Evolutionary conservation across 1,140 invertebrate species (phyloP).

Genomic region (Tetragonula clypearis): DNA sequence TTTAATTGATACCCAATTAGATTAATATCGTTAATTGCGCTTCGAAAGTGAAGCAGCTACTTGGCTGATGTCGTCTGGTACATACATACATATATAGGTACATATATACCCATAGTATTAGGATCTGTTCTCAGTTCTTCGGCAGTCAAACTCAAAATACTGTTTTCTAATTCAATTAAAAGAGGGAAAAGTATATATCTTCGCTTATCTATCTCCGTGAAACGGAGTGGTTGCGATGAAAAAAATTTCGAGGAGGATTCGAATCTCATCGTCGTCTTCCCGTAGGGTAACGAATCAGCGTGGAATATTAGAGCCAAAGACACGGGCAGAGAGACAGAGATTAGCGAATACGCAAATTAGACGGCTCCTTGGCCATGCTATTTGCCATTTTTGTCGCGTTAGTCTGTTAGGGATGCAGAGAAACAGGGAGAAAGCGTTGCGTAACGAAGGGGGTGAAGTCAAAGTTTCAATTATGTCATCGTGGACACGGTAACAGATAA

Average conservation of each 20-base stretch:
- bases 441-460: slow-evolving; percentile 1
- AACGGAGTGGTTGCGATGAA: slow-evolving; percentile 24
- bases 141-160: neutral
- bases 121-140: neutral
- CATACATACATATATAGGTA: no score
- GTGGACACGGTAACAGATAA: neutral
- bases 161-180: slow-evolving; percentile 6
- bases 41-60: neutral
- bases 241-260: slow-evolving; percentile 52
- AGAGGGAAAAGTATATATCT: slow-evolving; percentile 20
- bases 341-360: slow-evolving; percentile 73
- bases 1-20: slow-evolving; percentile 71
- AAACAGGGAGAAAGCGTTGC: neutral
- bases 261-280: slow-evolving; percentile 67
- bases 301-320: slow-evolving; percentile 62
- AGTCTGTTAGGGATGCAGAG: slow-evolving; percentile 29
- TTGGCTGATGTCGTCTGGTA: neutral
- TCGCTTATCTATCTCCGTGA: slow-evolving; percentile 19
- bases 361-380: slow-evolving; percentile 63
- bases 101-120: neutral
- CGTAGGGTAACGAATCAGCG: slow-evolving; percentile 60
- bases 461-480: slow-evolving; percentile 13
- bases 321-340: slow-evolving; percentile 62
- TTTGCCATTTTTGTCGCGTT: slow-evolving; percentile 71
- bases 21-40: slow-evolving; percentile 58